Conservation (phyloP, 30 jellyfish, hydroid and myxozoan genomes). For the Aurelia coerulea region DNA sequence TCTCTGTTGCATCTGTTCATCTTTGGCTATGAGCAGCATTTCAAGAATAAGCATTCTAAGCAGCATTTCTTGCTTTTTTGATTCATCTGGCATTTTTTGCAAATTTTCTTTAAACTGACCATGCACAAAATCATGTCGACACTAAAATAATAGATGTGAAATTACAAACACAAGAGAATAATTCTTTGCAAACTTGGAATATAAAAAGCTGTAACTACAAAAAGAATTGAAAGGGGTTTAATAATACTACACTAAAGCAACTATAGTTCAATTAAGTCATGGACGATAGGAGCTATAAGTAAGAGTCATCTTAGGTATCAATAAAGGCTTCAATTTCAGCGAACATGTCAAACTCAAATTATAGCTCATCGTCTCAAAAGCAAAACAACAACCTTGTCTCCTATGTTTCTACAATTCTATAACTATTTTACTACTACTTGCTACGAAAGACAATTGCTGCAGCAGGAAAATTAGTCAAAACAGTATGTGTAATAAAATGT, state of each 20-base stretch:
- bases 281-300: not conserved
- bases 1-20: constrained; percentile 24
- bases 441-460: too few species aligned
- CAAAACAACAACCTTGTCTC: too few species aligned
- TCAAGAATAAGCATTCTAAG: constrained; percentile 66
- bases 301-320: too few species aligned
- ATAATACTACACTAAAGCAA: not conserved
- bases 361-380: too few species aligned
- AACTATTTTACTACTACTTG: too few species aligned
- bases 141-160: constrained; percentile 3
- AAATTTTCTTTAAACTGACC: constrained; percentile 51
- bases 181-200: not conserved
- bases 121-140: constrained; percentile 73
- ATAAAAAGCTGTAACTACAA: not conserved
- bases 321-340: too few species aligned
- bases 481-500: too few species aligned
- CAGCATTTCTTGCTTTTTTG: constrained; percentile 49
- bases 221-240: not conserved
- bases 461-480: too few species aligned
- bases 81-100: constrained; percentile 20
- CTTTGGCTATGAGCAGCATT: constrained; percentile 44
- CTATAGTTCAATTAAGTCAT: not conserved
- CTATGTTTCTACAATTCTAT: too few species aligned
- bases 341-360: too few species aligned
- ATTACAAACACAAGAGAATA: too few species aligned